Evolutionary conservation across 2,797 vertebrate species (phyloP).

Genomic region (Melanotaenia boesemani): DNA sequence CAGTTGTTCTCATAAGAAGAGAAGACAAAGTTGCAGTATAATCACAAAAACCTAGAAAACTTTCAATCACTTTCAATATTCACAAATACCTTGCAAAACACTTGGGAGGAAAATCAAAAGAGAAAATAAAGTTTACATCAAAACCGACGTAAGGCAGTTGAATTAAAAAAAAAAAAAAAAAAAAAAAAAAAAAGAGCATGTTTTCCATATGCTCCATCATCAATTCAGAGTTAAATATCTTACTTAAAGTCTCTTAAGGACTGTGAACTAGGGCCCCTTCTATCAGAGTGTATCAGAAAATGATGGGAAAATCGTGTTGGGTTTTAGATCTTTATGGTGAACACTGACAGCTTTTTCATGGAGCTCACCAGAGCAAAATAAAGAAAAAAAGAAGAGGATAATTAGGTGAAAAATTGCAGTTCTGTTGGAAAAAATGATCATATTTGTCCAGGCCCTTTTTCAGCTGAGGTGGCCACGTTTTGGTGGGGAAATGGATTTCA

Average conservation of each 20-base stretch:
- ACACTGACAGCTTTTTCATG: slow-evolving; percentile 21
- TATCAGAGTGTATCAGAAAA: slow-evolving; percentile 17
- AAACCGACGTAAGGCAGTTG: slow-evolving; percentile 14
- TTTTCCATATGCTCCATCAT: slow-evolving; percentile 29
- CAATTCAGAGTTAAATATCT: slow-evolving; percentile 35
- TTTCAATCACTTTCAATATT: slow-evolving; percentile 42
- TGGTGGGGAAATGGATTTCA: slow-evolving; percentile 47
- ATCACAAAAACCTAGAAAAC: no score
- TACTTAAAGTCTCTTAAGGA: slow-evolving; percentile 29
- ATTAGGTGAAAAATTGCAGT: not conserved
- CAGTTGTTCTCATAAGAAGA: not conserved
- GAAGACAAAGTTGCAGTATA: not conserved
- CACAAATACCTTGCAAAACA: slow-evolving; percentile 45
- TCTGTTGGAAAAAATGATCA: slow-evolving; percentile 50
- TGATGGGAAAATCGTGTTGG: slow-evolving; percentile 35
- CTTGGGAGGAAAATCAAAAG: slow-evolving; percentile 5
- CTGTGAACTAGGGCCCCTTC: slow-evolving; percentile 19
- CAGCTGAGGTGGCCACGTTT: slow-evolving; percentile 27
- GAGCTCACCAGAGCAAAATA: slow-evolving; percentile 15
- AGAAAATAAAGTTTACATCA: slow-evolving; percentile 33
- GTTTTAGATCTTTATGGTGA: slow-evolving; percentile 42
- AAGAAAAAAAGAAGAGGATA: slow-evolving; percentile 16
- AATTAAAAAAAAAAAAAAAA: slow-evolving; percentile 36
- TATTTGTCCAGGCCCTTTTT: slow-evolving; percentile 42
- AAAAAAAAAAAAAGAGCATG: slow-evolving; percentile 35